Evolutionary conservation across 2,113 vertebrate species (phyloP).

Genomic region (Psammodynastes pulverulentus): DNA sequence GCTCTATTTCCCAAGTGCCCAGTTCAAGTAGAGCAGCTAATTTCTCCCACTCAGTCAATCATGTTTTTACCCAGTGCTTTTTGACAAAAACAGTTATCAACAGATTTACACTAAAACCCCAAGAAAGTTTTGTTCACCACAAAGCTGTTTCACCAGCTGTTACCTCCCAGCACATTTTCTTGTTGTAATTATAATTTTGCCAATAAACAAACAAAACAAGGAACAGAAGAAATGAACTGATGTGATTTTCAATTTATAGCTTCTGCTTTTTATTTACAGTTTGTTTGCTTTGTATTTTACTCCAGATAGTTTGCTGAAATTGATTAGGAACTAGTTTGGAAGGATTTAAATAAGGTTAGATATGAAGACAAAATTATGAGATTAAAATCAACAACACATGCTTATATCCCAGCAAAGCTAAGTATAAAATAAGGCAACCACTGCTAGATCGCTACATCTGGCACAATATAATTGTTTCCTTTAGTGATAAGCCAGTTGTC

Average conservation of each 20-base stretch:
- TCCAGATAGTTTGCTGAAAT: background rate
- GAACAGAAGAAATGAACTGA: background rate
- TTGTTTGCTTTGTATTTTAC: background rate
- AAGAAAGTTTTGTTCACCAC: conserved; percentile 2
- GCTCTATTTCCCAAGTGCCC: background rate
- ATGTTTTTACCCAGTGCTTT: conserved; percentile 11
- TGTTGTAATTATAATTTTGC: background rate
- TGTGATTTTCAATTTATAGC: conserved; percentile 13
- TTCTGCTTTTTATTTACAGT: background rate
- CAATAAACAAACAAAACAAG: background rate
- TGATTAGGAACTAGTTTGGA: background rate
- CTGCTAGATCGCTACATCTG: background rate
- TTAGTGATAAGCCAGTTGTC: background rate
- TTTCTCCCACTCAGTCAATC: background rate
- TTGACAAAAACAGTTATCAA: background rate
- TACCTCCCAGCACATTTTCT: background rate
- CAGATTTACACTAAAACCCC: background rate
- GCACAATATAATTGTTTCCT: background rate
- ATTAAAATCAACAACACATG: background rate
- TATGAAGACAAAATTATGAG: background rate
- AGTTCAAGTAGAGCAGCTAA: background rate
- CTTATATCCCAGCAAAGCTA: background rate
- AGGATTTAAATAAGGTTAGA: background rate
- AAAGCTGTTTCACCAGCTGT: conserved; percentile 3
- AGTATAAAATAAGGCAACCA: background rate